Conservation (phyloP, 2,797 vertebrate species). For the Chromis chromis region DNA sequence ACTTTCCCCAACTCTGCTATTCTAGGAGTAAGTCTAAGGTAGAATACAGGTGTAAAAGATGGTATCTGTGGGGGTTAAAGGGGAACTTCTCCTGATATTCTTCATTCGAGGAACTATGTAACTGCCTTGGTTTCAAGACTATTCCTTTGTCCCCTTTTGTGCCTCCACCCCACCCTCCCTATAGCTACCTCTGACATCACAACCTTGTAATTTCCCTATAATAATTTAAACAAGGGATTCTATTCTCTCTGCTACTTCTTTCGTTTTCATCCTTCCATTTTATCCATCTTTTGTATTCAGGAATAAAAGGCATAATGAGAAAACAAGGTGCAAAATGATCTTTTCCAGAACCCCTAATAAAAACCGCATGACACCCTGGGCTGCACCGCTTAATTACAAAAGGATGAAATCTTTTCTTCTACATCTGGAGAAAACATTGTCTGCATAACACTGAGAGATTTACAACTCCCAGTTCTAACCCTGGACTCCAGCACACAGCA, state of each 20-base stretch:
- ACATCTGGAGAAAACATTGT: slow-evolving; percentile 90
- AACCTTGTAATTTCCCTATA: slow-evolving; percentile 73
- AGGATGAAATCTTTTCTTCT: slow-evolving; percentile 88
- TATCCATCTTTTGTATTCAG: slow-evolving; percentile 71
- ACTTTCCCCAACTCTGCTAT: slow-evolving; percentile 57
- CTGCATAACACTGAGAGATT: slow-evolving; percentile 85
- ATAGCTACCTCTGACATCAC: slow-evolving; percentile 75
- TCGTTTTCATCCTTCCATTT: slow-evolving; percentile 70
- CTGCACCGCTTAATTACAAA: slow-evolving; percentile 89
- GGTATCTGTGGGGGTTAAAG: slow-evolving; percentile 71
- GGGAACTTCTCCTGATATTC: slow-evolving; percentile 51
- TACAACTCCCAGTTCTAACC: slow-evolving; percentile 85
- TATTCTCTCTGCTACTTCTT: slow-evolving; percentile 62
- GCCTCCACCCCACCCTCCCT: slow-evolving; percentile 54
- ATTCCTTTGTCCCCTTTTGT: slow-evolving; percentile 66
- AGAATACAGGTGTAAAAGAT: slow-evolving; percentile 75
- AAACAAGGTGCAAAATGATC: slow-evolving; percentile 86
- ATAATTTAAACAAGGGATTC: slow-evolving; percentile 70
- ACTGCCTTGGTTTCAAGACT: slow-evolving; percentile 71
- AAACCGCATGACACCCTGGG: slow-evolving; percentile 86
- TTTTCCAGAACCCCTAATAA: slow-evolving; percentile 84
- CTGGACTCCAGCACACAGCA: slow-evolving; percentile 81
- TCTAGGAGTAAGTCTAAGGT: slow-evolving; percentile 69
- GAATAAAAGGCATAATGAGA: slow-evolving; percentile 84
- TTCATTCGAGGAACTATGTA: slow-evolving; percentile 68